Percentiles rank a stretch among this genome's conserved stretches.
These are phyloP conservation scores for Andrena praecox DNA, from an alignment of 2,888 invertebrate genomes.

Conservation along the genomic window DNA sequence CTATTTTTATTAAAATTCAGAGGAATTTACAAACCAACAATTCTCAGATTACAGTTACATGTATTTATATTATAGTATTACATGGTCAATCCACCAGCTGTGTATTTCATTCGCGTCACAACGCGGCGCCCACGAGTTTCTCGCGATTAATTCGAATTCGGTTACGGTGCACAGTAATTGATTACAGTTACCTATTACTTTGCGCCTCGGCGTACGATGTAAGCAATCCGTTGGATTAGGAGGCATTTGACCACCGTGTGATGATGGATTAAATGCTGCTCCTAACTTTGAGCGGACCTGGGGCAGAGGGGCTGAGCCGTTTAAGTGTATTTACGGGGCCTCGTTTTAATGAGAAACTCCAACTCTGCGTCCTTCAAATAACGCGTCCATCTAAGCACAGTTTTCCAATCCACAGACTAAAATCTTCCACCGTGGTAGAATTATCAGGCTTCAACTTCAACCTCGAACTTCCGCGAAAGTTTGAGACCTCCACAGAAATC, in stretches of 20 bases:
- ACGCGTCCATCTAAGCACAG: background rate
- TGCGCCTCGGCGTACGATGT: slow-evolving; percentile 16
- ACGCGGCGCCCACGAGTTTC: background rate
- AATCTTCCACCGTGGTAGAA: too few species aligned
- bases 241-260: slow-evolving; percentile 19
- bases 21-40: too few species aligned
- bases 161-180: background rate
- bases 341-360: slow-evolving; percentile 7
- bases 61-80: too few species aligned
- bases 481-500: too few species aligned
- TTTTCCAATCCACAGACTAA: background rate
- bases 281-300: background rate
- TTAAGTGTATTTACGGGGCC: slow-evolving; percentile 13
- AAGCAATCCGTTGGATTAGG: slow-evolving; percentile 31
- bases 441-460: too few species aligned
- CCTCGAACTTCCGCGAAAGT: too few species aligned
- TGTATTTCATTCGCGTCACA: too few species aligned
- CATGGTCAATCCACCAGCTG: too few species aligned
- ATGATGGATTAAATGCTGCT: slow-evolving; percentile 22
- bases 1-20: too few species aligned
- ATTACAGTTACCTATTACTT: slow-evolving; percentile 35
- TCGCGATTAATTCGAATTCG: background rate
- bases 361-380: background rate
- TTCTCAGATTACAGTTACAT: too few species aligned
- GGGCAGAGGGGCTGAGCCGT: slow-evolving; percentile 7